A percentile compares a stretch with the other conserved stretches of the same genome.
Evolutionary conservation across 2,888 invertebrate genomes (phyloP).

Genomic region (Caenorhabditis becei): DNA sequence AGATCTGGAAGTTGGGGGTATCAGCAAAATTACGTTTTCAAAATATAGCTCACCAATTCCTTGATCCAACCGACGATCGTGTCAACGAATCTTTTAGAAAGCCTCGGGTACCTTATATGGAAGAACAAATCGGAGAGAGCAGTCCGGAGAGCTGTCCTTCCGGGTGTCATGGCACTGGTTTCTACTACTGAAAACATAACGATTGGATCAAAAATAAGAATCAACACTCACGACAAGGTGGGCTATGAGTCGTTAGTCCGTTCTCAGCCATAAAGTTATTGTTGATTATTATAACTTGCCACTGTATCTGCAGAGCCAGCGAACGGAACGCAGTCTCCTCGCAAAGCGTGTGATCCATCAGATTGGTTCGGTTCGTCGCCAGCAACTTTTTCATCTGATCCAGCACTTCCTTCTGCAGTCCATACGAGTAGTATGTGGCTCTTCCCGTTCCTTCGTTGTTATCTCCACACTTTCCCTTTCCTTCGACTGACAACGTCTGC

Average conservation of each 20-base stretch:
- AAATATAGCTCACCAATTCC: constrained; percentile 69
- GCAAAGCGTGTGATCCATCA: constrained; percentile 72
- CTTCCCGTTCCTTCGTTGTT: constrained; percentile 73
- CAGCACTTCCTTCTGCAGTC: constrained; percentile 63
- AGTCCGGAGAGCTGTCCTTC: constrained; percentile 37
- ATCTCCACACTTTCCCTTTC: constrained; percentile 77
- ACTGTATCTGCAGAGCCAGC: constrained; percentile 75
- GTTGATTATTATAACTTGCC: constrained; percentile 76
- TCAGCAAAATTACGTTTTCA: too few species aligned
- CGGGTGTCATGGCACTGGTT: constrained; percentile 28
- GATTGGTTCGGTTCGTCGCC: constrained; percentile 64
- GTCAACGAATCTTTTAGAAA: constrained; percentile 72
- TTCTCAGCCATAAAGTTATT: constrained; percentile 75
- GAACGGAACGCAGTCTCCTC: constrained; percentile 72
- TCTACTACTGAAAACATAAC: constrained; percentile 54
- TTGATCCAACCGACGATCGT: constrained; percentile 75
- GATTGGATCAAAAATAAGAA: neutral
- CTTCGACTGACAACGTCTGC: constrained; percentile 60
- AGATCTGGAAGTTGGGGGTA: constrained; percentile 65
- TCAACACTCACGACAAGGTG: constrained; percentile 70
- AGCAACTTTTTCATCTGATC: constrained; percentile 73
- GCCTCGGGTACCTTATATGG: constrained; percentile 74
- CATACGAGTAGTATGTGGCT: constrained; percentile 68
- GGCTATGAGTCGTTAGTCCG: constrained; percentile 61
- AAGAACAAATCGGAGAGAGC: constrained; percentile 79